phyloP scores from a whole-genome alignment of 2,888 invertebrate genomes.

The Watsonalla binaria region DNA sequence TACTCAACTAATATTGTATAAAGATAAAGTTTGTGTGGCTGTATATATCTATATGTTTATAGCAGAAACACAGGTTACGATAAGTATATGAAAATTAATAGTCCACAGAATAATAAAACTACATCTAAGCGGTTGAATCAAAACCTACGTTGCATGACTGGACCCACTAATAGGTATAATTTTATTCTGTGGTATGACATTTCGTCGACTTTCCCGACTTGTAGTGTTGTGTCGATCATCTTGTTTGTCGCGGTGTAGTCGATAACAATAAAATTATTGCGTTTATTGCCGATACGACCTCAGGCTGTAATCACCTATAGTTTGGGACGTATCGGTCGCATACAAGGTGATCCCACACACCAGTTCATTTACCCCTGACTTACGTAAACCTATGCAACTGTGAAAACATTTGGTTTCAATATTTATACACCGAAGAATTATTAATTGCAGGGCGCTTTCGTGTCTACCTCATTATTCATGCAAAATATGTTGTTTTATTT shows the following conservation, averaged over 20 bases:
- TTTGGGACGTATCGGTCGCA: constrained; percentile 53
- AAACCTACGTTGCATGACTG: too few relatives aligned
- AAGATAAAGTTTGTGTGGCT: too few relatives aligned
- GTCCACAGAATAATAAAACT: too few relatives aligned
- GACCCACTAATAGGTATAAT: too few relatives aligned
- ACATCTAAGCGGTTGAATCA: too few relatives aligned
- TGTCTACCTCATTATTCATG: constrained; percentile 7
- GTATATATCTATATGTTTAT: too few relatives aligned
- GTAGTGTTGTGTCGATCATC: constrained; percentile 30
- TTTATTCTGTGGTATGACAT: too few relatives aligned
- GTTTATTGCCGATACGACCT: constrained; percentile 64
- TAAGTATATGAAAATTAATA: too few relatives aligned
- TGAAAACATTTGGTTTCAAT: constrained; percentile 49
- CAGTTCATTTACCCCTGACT: constrained; percentile 66
- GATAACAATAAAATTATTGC: constrained; percentile 37
- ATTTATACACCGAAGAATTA: constrained; percentile 23
- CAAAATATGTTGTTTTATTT: too few relatives aligned
- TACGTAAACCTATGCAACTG: constrained; percentile 68
- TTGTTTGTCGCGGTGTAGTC: constrained; percentile 61
- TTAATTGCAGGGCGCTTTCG: constrained; percentile 19
- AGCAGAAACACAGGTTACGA: too few relatives aligned
- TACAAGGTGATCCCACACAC: constrained; percentile 57
- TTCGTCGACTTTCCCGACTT: constrained; percentile 41
- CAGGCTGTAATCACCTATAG: constrained; percentile 40
- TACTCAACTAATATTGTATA: too few relatives aligned